phyloP scores from a whole-genome alignment of 2,113 vertebrate genomes.

The sheep (Ovis aries) region ARS-UI_Ramb_v3.0 NC_056057.1:70906001-70906500 shows the following conservation, averaged over 20 bases:
- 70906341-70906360: neutral
- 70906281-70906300: neutral
- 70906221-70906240: neutral
- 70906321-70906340: neutral
- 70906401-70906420: neutral
- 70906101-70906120: slow-evolving; percentile 83
- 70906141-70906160: slow-evolving; percentile 38
- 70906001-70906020: slow-evolving; percentile 78
- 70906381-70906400: neutral
- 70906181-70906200: neutral
- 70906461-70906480: neutral
- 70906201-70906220: neutral
- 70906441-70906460: neutral
- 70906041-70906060: slow-evolving; percentile 74
- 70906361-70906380: neutral
- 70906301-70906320: neutral
- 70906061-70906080: slow-evolving; percentile 75
- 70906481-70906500: neutral
- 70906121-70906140: slow-evolving; percentile 78
- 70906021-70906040: slow-evolving; percentile 73
- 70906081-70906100: slow-evolving; percentile 76
- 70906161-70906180: neutral
- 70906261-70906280: neutral
- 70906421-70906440: neutral
- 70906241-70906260: neutral